Base-by-base conservation (phyloP, 2,888 invertebrate genomes). In the Acanthosepion pharaonis region DNA sequence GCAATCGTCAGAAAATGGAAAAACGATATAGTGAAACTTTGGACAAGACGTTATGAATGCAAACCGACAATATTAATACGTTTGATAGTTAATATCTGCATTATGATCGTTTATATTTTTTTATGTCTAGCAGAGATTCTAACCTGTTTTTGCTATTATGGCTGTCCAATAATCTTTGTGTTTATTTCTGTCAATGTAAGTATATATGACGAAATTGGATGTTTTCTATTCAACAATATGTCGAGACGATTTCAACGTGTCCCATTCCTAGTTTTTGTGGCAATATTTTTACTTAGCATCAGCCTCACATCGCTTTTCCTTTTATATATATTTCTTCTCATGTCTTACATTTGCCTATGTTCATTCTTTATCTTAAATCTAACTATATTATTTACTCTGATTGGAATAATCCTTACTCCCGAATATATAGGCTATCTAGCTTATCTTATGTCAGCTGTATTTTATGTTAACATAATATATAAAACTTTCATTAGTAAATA, bases 61-160 rank as follows among this genome's bases (percentile, higher is more conserved):
- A 15, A n/a, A n/a, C 20, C 0, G 0, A 78, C 9, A 0, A 9
- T n/a, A n/a, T n/a, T 78, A 9, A n/a, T 8, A 0, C 4, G 9
- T 11, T 0, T n/a, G 1, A 11, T 78, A 15, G 15, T n/a, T n/a
- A 78, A 78, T n/a, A 78, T 78, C 15, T 78, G 11, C 4, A 9
- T 78, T 9, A 78, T n/a, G 15, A n/a, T n/a, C n/a, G 11, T n/a
- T n/a, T 78, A 78, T 78, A 11, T 78, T 0, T 78, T 78, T n/a
- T 0, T 78, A 78, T 28, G 2, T n/a, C 1, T 78, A n/a, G 78
- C 11, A 20, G 78, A 78, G 11, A n/a, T 15, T 3, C 2, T n/a
- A 15, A n/a, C 78, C 15, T 78, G 78, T n/a, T 15, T 78, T 78
- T 78, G 20, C 3, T 78, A 78, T n/a, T 78, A 78, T 78, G n/a